Evolutionary conservation across 2,888 invertebrate genomes (phyloP), one percentile per base, ranked within the genome.

Genomic region (Alviniconcha strummeri): DNA sequence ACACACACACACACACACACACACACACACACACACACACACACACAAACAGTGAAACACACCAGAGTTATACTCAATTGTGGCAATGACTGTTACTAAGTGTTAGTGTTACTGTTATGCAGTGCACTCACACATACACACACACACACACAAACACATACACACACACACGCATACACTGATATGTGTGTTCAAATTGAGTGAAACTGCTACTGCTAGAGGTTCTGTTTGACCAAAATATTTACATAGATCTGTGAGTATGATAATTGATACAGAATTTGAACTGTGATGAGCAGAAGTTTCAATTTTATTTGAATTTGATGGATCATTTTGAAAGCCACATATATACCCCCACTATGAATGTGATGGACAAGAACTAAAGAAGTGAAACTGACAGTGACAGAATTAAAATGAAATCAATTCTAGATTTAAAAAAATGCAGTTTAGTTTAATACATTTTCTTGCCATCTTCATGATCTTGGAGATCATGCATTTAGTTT

Each of bases 101-200:
- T 64, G 4, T 9, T 64, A 64, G 64, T 64, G 15, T 9, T 64
- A 64, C 64, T 60, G 60, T 13, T 60, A 60, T 13, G 60, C 13
- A 60, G 13, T 60, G 64, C 71, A 71, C n/a, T 1, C 71, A 71
- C n/a, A 17, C 13, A 71, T 19, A 71, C 71, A 71, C 71, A 71
- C 71, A 71, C 71, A 71, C 71, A 71, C 71, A 71, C 71, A 71
- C 71, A n/a, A 4, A 71, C 71, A 71, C 71, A n/a, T 5, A 71
- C 71, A 71, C 71, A n/a, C 71, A 71, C 71, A 71, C 71, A n/a
- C 71, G 5, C 71, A 36, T 36, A 36, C 3, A 71, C 71, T 8
- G 15, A 5, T n/a, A 3, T n/a, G 19, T n/a, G 17, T n/a, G 17
- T n/a, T 8, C 71, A 71, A 11, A 71, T n/a, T 17, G 15, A 71